Evolutionary conservation across 1,140 invertebrate species (phyloP).

Genomic region (Alviniconcha marisindica): DNA sequence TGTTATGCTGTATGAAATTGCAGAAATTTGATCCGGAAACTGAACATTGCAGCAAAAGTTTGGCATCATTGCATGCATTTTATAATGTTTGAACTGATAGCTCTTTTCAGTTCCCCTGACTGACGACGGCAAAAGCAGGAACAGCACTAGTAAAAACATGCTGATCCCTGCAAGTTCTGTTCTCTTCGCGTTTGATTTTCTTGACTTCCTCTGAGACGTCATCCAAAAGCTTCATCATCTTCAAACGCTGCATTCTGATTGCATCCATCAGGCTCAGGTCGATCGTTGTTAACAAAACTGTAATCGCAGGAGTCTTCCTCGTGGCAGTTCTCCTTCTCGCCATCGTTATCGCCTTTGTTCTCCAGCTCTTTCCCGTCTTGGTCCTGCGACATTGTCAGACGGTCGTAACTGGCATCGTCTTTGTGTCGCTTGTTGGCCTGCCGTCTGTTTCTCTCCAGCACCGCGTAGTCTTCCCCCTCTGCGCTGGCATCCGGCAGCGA

Average conservation of each 20-base stretch:
- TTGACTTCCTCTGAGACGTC: no score
- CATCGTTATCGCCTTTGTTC: background rate
- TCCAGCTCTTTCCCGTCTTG: background rate
- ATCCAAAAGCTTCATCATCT: conserved; percentile 7
- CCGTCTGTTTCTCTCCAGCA: background rate
- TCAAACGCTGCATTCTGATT: conserved; percentile 22
- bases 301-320: background rate
- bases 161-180: no score
- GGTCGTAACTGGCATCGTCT: conserved; percentile 15
- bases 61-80: no score
- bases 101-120: no score
- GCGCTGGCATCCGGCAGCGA: background rate
- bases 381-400: background rate
- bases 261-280: background rate
- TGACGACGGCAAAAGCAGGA: no score
- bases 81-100: no score
- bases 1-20: no score
- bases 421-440: background rate
- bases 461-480: background rate
- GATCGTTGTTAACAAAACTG: background rate
- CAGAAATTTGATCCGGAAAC: no score
- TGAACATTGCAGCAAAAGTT: no score
- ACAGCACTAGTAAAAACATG: no score
- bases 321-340: background rate
- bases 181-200: no score